Conservation (phyloP, 2,113 vertebrate species). For the Microcebus ravelobensis region DNA sequence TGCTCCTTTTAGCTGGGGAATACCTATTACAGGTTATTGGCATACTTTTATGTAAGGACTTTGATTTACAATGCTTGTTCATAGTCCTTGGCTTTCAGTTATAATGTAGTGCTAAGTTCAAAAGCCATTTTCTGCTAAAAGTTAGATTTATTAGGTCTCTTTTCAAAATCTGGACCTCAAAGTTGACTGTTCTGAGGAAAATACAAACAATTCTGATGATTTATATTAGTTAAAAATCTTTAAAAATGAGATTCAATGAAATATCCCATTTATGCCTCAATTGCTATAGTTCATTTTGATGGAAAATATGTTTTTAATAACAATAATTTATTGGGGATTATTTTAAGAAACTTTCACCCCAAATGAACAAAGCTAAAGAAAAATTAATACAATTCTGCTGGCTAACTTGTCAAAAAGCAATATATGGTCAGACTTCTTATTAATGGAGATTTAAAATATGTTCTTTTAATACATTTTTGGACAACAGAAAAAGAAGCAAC, state of each 20-base stretch:
- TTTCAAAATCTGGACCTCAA: neutral
- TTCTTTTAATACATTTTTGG: conserved; percentile 34
- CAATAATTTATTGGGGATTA: neutral
- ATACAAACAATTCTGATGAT: neutral
- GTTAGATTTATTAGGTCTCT: neutral
- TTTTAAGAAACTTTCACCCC: neutral
- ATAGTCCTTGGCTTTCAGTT: neutral
- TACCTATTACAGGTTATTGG: neutral
- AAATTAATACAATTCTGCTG: neutral
- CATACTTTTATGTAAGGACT: neutral
- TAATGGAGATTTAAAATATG: neutral
- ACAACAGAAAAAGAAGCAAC: neutral
- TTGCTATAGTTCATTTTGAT: neutral
- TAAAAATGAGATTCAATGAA: neutral
- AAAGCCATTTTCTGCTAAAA: neutral
- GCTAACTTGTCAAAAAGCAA: conserved; percentile 14
- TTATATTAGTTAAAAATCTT: conserved; percentile 16
- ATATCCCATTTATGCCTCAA: neutral
- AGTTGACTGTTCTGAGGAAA: neutral
- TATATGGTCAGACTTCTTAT: neutral
- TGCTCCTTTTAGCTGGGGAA: neutral
- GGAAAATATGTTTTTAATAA: conserved; percentile 25
- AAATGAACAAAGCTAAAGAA: conserved; percentile 43
- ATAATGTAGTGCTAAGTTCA: neutral
- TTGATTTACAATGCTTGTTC: neutral